A percentile compares a stretch with the other conserved stretches of the same genome.
These are phyloP conservation scores for Alosa alosa DNA, from an alignment of 2,113 vertebrate genomes.

Conservation along the genomic window DNA sequence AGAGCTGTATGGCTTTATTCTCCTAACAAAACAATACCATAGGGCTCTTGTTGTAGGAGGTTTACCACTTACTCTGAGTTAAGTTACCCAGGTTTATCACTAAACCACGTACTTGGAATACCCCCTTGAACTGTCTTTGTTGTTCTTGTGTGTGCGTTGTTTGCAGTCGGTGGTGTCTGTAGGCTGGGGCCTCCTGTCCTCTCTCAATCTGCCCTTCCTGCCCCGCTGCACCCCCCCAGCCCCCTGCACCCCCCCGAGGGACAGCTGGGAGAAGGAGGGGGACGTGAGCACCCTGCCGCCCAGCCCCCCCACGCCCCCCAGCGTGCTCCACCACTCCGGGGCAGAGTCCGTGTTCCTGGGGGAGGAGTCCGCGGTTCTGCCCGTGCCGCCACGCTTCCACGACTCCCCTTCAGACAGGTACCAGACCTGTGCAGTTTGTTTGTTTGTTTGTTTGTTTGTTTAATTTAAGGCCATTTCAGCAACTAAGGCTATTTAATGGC, in stretches of 20 bases:
- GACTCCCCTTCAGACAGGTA: conserved; percentile 57
- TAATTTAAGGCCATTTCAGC: too few species aligned
- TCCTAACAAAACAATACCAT: too few species aligned
- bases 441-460: too few species aligned
- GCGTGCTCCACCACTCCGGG: conserved; percentile 63
- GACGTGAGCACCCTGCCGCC: conserved; percentile 65
- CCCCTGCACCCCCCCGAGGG: conserved; percentile 73
- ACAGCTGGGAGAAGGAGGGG: conserved; percentile 61
- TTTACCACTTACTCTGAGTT: too few species aligned
- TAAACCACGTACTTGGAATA: too few species aligned
- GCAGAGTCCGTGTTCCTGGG: not conserved
- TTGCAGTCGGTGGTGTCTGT: conserved; percentile 48
- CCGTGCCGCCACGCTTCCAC: conserved; percentile 33
- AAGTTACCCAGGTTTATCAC: too few species aligned
- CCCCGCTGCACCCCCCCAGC: conserved; percentile 53
- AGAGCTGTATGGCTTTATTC: too few species aligned
- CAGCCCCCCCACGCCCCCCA: conserved; percentile 50
- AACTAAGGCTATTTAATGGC: too few species aligned
- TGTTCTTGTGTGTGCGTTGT: conserved; percentile 21
- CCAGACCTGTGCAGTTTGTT: too few species aligned
- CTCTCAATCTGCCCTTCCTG: conserved; percentile 55
- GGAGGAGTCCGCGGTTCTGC: conserved; percentile 61
- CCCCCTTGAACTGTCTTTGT: not conserved
- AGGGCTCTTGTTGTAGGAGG: too few species aligned
- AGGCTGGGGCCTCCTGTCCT: conserved; percentile 68